These are phyloP conservation scores for Cephus pulcher DNA, from an alignment of 2,888 invertebrate species.

Conservation along the genomic window DNA sequence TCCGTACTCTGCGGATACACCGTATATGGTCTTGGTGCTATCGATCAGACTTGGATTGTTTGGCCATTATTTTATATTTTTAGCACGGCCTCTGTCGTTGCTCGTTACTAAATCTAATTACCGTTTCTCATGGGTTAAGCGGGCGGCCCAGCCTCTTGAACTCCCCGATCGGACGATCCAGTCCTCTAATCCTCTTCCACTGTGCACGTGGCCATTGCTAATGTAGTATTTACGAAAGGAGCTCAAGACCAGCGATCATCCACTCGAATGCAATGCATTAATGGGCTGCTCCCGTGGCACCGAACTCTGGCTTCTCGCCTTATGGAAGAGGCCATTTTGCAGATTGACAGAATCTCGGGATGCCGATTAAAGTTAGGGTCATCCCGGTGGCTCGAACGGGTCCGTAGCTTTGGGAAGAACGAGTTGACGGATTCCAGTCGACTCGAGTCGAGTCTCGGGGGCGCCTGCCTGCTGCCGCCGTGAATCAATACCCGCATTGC, in stretches of 20 bases:
- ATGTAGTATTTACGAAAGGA: too few species aligned
- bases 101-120: constrained; percentile 27
- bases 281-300: too few species aligned
- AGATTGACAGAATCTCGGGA: too few species aligned
- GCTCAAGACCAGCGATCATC: too few species aligned
- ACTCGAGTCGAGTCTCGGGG: constrained; percentile 63
- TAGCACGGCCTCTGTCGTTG: constrained; percentile 44
- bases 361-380: neutral
- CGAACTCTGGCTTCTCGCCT: too few species aligned
- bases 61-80: constrained; percentile 54
- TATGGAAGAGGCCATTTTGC: too few species aligned
- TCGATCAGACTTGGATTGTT: constrained; percentile 59
- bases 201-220: too few species aligned
- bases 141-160: too few species aligned
- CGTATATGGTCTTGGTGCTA: constrained; percentile 34
- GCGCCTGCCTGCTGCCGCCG: constrained; percentile 63
- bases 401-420: constrained; percentile 25
- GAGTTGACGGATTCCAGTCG: constrained; percentile 52
- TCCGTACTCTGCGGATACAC: constrained; percentile 16
- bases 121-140: too few species aligned
- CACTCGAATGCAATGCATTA: too few species aligned
- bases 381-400: constrained; percentile 14
- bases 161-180: too few species aligned
- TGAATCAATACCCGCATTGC: constrained; percentile 68
- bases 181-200: too few species aligned